phyloP scores from a whole-genome alignment of 2,888 invertebrate species.

The Digitonthophagus gazella region DNA sequence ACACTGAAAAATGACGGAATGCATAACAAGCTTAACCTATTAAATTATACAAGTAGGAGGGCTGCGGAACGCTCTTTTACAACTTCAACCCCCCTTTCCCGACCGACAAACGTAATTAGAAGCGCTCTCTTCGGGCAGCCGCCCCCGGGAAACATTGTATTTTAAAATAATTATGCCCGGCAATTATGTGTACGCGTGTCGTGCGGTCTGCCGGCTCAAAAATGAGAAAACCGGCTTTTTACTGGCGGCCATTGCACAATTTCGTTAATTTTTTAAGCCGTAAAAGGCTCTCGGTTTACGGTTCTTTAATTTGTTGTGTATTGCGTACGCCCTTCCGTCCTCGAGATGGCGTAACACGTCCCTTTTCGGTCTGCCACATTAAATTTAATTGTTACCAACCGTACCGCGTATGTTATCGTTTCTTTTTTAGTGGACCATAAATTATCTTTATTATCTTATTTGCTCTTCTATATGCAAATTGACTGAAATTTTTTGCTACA shows the following conservation, averaged over 20 bases:
- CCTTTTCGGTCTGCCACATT: neutral
- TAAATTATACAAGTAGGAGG: conserved; percentile 10
- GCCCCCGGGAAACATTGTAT: neutral
- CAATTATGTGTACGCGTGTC: neutral
- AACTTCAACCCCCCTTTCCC: neutral
- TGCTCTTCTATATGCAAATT: too few relatives aligned
- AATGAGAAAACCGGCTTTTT: conserved; percentile 31
- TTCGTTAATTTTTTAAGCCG: conserved; percentile 29
- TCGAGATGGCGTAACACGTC: neutral
- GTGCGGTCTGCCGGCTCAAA: conserved; percentile 17
- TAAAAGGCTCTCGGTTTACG: conserved; percentile 27
- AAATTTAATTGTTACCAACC: neutral
- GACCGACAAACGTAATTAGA: neutral
- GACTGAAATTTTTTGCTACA: too few relatives aligned
- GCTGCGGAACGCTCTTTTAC: conserved; percentile 7
- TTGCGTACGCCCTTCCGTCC: conserved; percentile 12
- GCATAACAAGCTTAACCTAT: conserved; percentile 11
- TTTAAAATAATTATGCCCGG: neutral
- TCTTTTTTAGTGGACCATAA: neutral
- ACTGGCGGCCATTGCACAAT: conserved; percentile 24
- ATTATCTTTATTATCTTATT: neutral
- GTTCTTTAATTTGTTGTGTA: conserved; percentile 27
- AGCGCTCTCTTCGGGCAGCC: neutral
- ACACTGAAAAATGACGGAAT: conserved; percentile 13
- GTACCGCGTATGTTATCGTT: neutral